Evolutionary conservation across 2,113 vertebrate genomes (phyloP).

Genomic region (Lonchura striata): DNA sequence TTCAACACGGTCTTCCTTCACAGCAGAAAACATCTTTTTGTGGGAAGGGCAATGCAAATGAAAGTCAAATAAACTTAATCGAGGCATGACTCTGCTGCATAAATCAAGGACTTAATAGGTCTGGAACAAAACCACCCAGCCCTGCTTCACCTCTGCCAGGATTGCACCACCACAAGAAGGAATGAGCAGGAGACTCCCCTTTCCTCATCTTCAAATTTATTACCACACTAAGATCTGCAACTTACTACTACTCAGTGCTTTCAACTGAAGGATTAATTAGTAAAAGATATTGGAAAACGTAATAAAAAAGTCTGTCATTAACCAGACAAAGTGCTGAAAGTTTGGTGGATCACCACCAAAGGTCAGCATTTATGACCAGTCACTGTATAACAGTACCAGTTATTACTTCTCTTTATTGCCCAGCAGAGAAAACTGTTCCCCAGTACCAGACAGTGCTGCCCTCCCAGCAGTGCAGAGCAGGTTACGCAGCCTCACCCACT

Average conservation of each 20-base stretch:
- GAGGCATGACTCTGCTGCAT: neutral
- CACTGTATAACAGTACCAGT: neutral
- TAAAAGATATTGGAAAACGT: neutral
- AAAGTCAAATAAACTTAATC: neutral
- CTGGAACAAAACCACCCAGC: neutral
- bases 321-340: neutral
- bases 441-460: neutral
- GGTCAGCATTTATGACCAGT: neutral
- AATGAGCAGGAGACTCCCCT: accelerated
- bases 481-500: neutral
- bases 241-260: neutral
- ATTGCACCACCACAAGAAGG: neutral
- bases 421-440: neutral
- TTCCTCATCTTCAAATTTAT: neutral
- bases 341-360: neutral
- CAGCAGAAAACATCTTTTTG: neutral
- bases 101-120: neutral
- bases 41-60: neutral
- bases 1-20: neutral
- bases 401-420: neutral
- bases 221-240: neutral
- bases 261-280: neutral
- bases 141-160: neutral
- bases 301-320: neutral
- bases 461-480: neutral